A percentile compares a stretch with the other conserved stretches of the same genome.
These are phyloP conservation scores for Polypterus bichir DNA, from an alignment of 2,113 vertebrate genomes.

Conservation along the genomic window DNA sequence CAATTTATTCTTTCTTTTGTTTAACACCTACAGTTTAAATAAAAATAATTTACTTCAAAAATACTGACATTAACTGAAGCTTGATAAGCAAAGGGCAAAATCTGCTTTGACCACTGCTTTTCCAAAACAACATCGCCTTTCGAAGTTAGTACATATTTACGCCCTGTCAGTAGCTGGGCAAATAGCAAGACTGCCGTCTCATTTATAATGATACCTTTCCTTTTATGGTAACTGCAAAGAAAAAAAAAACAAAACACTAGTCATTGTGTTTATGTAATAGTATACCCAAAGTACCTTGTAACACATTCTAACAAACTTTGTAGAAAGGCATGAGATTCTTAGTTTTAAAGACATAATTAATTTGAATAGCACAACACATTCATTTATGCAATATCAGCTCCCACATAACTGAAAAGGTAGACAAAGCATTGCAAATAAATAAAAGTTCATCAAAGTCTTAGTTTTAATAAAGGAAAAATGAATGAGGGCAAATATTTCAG, in stretches of 20 bases:
- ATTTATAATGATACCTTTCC: slow-evolving; percentile 84
- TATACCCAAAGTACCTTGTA: too few species aligned
- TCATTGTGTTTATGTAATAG: neutral
- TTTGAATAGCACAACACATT: too few species aligned
- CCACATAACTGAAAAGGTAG: too few species aligned
- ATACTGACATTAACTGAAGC: slow-evolving; percentile 71
- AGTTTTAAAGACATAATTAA: too few species aligned
- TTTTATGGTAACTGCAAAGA: slow-evolving; percentile 58
- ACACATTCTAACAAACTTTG: too few species aligned
- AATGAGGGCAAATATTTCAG: neutral
- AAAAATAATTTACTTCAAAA: too few species aligned
- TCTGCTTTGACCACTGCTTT: slow-evolving; percentile 93
- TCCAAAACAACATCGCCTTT: slow-evolving; percentile 78
- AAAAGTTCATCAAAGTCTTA: too few species aligned
- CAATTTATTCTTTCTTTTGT: neutral
- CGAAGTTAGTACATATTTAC: slow-evolving; percentile 71
- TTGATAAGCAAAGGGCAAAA: slow-evolving; percentile 80
- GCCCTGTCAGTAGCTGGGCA: slow-evolving; percentile 75
- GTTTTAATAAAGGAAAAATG: too few species aligned
- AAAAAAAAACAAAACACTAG: slow-evolving; percentile 22
- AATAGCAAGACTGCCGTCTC: slow-evolving; percentile 72
- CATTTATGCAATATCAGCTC: too few species aligned
- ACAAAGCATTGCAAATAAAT: too few species aligned
- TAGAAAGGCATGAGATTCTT: too few species aligned
- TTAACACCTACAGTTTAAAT: neutral